Base-by-base conservation (phyloP, 1,140 invertebrate species). In the Saccostrea echinata region DNA sequence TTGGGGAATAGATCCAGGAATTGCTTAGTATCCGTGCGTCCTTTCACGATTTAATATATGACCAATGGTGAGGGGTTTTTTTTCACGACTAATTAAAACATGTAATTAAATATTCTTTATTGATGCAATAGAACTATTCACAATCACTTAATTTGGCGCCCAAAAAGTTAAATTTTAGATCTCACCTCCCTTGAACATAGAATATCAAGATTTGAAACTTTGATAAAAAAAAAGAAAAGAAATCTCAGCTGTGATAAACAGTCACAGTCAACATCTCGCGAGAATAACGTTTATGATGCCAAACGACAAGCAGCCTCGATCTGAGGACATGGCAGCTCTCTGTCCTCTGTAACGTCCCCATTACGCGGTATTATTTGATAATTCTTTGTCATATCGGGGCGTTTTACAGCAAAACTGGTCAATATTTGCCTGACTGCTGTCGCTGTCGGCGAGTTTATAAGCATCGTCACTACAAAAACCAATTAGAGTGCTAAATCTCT, bases 401-500 rank as follows among this genome's bases (percentile, higher is more conserved):
- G 24, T 76, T 76, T 76, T 76, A 76, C 68, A 30, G 68, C 30
- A 24, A 12, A 27, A 76, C 68, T 76, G 24, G 68, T 76, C 68
- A 76, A 76, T 76, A 76, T 76, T 76, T 76, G 68, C 68, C 68
- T 33, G 43, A 9, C 27, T 76, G 68, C 24, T 76, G 13, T 76
- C 68, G 30, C 68, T 33, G 68, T 33, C 68, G 30, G 68, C 27
- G 68, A 76, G 68, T 76, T 76, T 76, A 76, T 76, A 76, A 33
- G 68, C 55, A 30, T 30, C 27, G 68, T 76, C 68, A 30, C 27
- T 76, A 76, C 68, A 76, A 33, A 76, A 76, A 64, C 24, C 68
- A 76, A 76, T 76, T 76, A 76, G 27, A 76, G 30, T 76, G 68
- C 68, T 76, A 76, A 76, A 76, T 76, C 68, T 76, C 30, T 30